Evolutionary conservation across 92 coral and sea anemone species (phyloP).

Genomic region (Pocillopora grandis): DNA sequence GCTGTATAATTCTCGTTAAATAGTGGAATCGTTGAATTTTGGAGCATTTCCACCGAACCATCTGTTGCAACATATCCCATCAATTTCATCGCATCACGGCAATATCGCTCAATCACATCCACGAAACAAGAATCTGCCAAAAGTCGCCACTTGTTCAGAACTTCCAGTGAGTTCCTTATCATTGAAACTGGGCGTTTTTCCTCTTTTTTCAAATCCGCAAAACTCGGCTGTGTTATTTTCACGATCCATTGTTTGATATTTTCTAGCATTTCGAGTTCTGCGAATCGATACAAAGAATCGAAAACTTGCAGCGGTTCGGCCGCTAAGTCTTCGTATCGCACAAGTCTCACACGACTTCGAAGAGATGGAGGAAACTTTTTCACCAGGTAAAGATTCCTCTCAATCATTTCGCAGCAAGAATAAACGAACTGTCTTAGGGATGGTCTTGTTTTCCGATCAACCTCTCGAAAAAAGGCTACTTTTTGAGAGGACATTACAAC

Average conservation of each 20-base stretch:
- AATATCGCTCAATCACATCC: constrained; percentile 42
- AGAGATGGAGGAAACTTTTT: constrained; percentile 7
- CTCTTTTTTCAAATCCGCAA: not conserved
- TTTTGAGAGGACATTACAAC: constrained; percentile 39
- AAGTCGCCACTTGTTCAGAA: constrained; percentile 42
- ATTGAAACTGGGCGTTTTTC: constrained; percentile 25
- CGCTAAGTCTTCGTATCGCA: constrained; percentile 54
- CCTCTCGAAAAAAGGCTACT: constrained; percentile 36
- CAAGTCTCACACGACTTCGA: constrained; percentile 5
- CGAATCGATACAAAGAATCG: constrained; percentile 23
- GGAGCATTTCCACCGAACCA: constrained; percentile 40
- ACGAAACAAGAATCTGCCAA: constrained; percentile 20
- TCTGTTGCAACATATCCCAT: constrained; percentile 42
- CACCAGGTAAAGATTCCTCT: constrained; percentile 21
- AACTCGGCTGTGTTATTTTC: constrained; percentile 42
- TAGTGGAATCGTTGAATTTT: constrained; percentile 35
- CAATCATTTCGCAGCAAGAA: constrained; percentile 37
- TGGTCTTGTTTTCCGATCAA: constrained; percentile 12
- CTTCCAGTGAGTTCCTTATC: constrained; percentile 32
- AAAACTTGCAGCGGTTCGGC: constrained; percentile 22
- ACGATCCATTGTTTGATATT: constrained; percentile 35
- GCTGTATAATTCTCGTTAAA: constrained; percentile 24
- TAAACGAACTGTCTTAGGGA: constrained; percentile 29
- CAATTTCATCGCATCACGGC: constrained; percentile 42
- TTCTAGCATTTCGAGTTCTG: constrained; percentile 22